Conservation (phyloP, 2,113 vertebrate species). For the Xenotilapia leptura region DNA sequence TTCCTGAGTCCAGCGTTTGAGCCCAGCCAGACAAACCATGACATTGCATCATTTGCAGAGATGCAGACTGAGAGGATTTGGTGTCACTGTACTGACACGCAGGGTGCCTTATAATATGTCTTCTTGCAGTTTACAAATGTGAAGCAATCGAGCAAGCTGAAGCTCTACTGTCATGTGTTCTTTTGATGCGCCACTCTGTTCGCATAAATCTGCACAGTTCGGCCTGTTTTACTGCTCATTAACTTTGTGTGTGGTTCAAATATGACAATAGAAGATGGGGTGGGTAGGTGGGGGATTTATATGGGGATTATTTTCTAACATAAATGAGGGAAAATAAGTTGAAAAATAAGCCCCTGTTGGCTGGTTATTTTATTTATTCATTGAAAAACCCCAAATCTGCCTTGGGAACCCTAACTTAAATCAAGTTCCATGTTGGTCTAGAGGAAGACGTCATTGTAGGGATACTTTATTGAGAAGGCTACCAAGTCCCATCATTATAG, state of each 20-base stretch:
- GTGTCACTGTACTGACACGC: background rate
- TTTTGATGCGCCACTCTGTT: background rate
- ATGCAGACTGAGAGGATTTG: background rate
- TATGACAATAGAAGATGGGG: background rate
- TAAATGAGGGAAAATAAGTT: background rate
- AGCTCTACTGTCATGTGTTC: background rate
- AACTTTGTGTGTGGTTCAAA: background rate
- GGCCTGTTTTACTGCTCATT: background rate
- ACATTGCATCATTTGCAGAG: background rate
- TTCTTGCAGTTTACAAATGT: background rate
- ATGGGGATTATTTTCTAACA: background rate
- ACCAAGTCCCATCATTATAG: conserved; percentile 36
- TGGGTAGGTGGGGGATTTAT: background rate
- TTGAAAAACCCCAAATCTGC: background rate
- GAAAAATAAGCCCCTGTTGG: background rate
- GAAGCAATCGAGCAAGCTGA: background rate
- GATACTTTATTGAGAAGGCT: conserved; percentile 19
- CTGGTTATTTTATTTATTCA: background rate
- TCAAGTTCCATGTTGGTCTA: background rate
- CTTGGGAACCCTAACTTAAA: background rate
- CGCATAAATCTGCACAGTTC: background rate
- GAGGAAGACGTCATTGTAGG: conserved; percentile 9
- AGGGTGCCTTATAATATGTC: background rate
- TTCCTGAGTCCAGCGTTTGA: background rate
- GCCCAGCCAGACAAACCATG: background rate